phyloP scores from a whole-genome alignment of 2,888 invertebrate genomes.

The Caenorhabditis wallacei region DNA sequence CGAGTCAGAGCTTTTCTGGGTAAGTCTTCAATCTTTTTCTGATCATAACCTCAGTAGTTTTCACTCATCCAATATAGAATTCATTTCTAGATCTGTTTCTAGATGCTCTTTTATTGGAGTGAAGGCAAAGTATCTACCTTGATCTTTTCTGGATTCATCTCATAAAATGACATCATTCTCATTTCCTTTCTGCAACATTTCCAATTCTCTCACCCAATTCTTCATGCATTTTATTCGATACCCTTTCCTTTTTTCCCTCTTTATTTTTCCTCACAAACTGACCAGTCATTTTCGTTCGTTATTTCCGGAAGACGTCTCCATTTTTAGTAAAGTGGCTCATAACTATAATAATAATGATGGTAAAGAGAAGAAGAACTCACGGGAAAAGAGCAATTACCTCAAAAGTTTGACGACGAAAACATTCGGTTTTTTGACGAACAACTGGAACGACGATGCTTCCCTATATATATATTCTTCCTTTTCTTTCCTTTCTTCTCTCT shows the following conservation, averaged over 20 bases:
- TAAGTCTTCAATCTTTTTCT: slow-evolving; percentile 27
- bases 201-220: slow-evolving; percentile 21
- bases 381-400: slow-evolving; percentile 63
- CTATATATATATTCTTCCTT: background rate
- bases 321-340: slow-evolving; percentile 23
- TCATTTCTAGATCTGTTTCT: background rate
- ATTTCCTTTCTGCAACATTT: slow-evolving; percentile 30
- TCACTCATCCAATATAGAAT: too few species aligned
- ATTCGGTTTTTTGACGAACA: slow-evolving; percentile 58
- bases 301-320: slow-evolving; percentile 7
- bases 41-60: background rate
- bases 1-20: slow-evolving; percentile 71
- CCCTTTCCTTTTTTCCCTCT: background rate
- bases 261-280: slow-evolving; percentile 4
- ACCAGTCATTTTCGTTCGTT: slow-evolving; percentile 40
- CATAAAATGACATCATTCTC: slow-evolving; percentile 24
- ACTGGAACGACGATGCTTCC: slow-evolving; percentile 53
- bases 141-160: slow-evolving; percentile 2
- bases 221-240: slow-evolving; percentile 46
- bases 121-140: too few species aligned
- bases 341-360: slow-evolving; percentile 37
- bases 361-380: slow-evolving; percentile 23
- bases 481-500: slow-evolving; percentile 6
- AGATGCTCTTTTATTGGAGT: too few species aligned
- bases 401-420: slow-evolving; percentile 54